A percentile compares a stretch with the other conserved stretches of the same genome.
Conservation (phyloP, 2,888 invertebrate genomes). For the Eumerus sabulonum region DNA sequence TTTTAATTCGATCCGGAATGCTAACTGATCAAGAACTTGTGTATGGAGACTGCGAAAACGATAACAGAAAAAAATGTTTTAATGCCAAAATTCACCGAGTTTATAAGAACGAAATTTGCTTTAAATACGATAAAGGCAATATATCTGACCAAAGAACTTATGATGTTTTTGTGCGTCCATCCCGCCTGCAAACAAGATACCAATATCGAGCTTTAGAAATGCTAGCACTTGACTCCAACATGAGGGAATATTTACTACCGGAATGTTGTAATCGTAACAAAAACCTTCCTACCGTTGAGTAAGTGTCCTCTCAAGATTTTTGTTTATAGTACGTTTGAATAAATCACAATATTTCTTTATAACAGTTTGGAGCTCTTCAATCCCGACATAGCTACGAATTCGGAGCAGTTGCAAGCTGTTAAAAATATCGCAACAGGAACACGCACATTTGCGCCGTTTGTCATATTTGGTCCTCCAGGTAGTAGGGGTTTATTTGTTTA, state of each 20-base stretch:
- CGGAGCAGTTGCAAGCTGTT: constrained; percentile 84
- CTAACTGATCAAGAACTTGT: too few species aligned
- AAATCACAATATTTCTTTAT: constrained; percentile 8
- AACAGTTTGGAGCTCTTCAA: constrained; percentile 72
- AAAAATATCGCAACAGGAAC: constrained; percentile 83
- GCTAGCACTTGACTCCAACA: constrained; percentile 46
- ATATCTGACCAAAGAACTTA: constrained; percentile 34
- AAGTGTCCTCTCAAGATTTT: neutral
- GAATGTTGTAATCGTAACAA: neutral
- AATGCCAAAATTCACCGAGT: too few species aligned
- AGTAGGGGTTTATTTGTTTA: constrained; percentile 71
- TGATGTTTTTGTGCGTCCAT: constrained; percentile 72
- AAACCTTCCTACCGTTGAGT: constrained; percentile 2
- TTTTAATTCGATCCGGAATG: constrained; percentile 66
- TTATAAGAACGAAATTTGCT: constrained; percentile 65
- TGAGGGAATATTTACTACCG: constrained; percentile 73
- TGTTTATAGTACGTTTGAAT: too few species aligned
- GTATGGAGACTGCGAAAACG: too few species aligned
- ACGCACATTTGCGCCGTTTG: constrained; percentile 85
- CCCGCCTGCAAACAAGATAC: constrained; percentile 72
- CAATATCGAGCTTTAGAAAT: constrained; percentile 74
- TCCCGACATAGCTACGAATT: constrained; percentile 79
- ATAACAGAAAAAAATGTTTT: too few species aligned
- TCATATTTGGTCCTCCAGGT: constrained; percentile 93
- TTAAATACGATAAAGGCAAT: constrained; percentile 48